These are phyloP conservation scores for Cladopsammia gracilis DNA, from an alignment of 64 coral and sea anemone species.

Conservation along the genomic window DNA sequence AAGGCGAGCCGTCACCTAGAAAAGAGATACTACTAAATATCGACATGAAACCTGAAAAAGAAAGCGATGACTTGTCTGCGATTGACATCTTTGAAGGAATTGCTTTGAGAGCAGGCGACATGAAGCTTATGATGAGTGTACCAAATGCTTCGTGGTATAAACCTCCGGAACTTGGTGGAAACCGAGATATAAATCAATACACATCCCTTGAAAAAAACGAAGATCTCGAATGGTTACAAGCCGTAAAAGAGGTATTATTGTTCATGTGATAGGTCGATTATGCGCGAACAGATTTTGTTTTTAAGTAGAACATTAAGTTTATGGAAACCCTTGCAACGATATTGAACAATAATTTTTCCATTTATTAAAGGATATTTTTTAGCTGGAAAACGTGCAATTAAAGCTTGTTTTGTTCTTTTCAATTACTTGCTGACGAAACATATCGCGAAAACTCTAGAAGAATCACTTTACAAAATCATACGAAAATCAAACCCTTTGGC, in stretches of 20 bases:
- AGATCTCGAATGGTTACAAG: not conserved
- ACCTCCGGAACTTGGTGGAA: constrained; percentile 55
- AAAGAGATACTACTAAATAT: constrained; percentile 63
- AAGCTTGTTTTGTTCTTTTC: too few species aligned
- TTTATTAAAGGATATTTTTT: too few species aligned
- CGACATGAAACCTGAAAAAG: not conserved
- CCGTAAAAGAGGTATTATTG: not conserved
- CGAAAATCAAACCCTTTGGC: too few species aligned
- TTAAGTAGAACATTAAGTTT: too few species aligned
- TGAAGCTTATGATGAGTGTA: constrained; percentile 84
- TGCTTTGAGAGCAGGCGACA: constrained; percentile 80
- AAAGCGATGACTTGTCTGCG: not conserved
- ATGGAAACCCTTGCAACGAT: too few species aligned
- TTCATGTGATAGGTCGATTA: too few species aligned
- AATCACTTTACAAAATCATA: too few species aligned
- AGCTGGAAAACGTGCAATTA: too few species aligned
- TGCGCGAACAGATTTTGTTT: too few species aligned
- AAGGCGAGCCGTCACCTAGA: constrained; percentile 54
- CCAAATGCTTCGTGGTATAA: constrained; percentile 66
- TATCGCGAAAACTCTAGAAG: too few species aligned
- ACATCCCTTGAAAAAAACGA: not conserved
- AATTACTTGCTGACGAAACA: too few species aligned
- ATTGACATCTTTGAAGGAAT: constrained; percentile 48
- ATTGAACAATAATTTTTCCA: too few species aligned
- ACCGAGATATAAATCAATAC: not conserved